These are phyloP conservation scores for Ganaspis sp. DNA, from an alignment of 1,140 invertebrate species.

Conservation along the genomic window DNA sequence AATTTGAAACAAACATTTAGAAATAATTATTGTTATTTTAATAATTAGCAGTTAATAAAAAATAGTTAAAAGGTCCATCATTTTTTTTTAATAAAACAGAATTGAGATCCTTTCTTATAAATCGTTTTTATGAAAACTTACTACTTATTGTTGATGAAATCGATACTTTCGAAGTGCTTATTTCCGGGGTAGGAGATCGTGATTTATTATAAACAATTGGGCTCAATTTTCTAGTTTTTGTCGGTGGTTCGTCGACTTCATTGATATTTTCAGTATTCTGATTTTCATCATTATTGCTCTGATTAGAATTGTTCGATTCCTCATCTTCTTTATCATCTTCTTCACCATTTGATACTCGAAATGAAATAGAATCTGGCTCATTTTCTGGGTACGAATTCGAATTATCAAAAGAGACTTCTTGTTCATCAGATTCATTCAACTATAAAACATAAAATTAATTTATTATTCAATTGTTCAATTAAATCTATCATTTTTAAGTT, in stretches of 20 bases:
- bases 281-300: slow-evolving; percentile 63
- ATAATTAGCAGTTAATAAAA: too few species aligned
- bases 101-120: too few species aligned
- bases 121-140: slow-evolving; percentile 33
- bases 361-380: slow-evolving; percentile 56
- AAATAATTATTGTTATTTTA: too few species aligned
- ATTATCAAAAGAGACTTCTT: slow-evolving; percentile 58
- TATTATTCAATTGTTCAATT: slow-evolving; percentile 12
- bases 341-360: slow-evolving; percentile 45
- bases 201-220: slow-evolving; percentile 71
- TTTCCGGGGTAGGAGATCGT: slow-evolving; percentile 63
- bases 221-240: slow-evolving; percentile 70
- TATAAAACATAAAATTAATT: slow-evolving; percentile 47
- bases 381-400: slow-evolving; percentile 56
- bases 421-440: slow-evolving; percentile 71
- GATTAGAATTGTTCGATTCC: slow-evolving; percentile 14
- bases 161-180: slow-evolving; percentile 35
- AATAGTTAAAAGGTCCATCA: too few species aligned
- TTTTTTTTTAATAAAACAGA: too few species aligned
- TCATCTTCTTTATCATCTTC: slow-evolving; percentile 41
- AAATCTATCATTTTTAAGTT: too few species aligned
- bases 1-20: too few species aligned
- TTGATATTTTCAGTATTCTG: slow-evolving; percentile 63
- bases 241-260: slow-evolving; percentile 50
- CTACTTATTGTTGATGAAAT: slow-evolving; percentile 37